Evolutionary conservation across 2,113 vertebrate species (phyloP).

Genomic region (Ptilonorhynchus violaceus): DNA sequence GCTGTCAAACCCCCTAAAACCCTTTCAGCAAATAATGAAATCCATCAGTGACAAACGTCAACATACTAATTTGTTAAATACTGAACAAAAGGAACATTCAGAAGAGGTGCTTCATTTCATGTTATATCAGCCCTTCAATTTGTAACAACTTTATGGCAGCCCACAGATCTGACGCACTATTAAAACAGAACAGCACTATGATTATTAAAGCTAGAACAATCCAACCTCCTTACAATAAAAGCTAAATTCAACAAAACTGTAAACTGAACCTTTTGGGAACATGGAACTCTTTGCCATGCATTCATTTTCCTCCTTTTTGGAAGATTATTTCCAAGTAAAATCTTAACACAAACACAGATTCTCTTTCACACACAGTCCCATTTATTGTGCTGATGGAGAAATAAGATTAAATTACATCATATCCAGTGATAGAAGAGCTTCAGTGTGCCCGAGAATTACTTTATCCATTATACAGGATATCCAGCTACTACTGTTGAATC

Average conservation of each 20-base stretch:
- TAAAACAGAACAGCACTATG: slow-evolving; percentile 63
- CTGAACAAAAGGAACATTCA: slow-evolving; percentile 88
- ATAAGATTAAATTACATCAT: slow-evolving; percentile 24
- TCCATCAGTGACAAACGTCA: slow-evolving; percentile 90
- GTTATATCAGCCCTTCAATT: slow-evolving; percentile 75
- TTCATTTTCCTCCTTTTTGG: background rate
- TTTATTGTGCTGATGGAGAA: slow-evolving; percentile 6
- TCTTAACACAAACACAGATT: background rate
- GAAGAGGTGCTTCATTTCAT: slow-evolving; percentile 76
- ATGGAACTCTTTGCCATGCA: background rate
- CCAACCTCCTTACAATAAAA: slow-evolving; percentile 10
- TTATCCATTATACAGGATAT: background rate
- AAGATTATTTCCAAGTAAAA: slow-evolving; percentile 30
- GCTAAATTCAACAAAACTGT: slow-evolving; percentile 9
- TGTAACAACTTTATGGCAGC: slow-evolving; percentile 68
- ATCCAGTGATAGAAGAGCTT: background rate
- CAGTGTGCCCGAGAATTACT: background rate
- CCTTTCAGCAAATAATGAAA: slow-evolving; percentile 88
- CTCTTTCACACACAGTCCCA: background rate
- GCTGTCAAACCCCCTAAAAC: slow-evolving; percentile 73
- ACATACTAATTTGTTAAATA: slow-evolving; percentile 84
- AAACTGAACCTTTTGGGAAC: background rate
- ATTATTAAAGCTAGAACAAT: slow-evolving; percentile 63
- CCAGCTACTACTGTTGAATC: background rate
- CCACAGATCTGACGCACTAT: slow-evolving; percentile 68